Conservation (phyloP, 1,140 invertebrate species). For the Gryllus bimaculatus region DNA sequence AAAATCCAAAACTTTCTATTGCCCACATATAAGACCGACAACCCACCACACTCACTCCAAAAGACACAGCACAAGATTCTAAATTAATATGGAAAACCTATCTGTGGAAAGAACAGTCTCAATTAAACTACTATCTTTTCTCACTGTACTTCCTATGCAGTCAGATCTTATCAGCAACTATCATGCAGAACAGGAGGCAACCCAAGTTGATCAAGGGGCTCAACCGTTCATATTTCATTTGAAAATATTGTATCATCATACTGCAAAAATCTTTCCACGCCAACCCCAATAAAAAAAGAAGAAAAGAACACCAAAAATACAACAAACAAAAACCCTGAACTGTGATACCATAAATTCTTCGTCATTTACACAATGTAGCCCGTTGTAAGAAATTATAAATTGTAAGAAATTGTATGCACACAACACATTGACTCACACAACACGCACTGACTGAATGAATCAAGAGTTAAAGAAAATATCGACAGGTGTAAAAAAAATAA, state of each 20-base stretch:
- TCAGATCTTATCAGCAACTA: constrained; percentile 55
- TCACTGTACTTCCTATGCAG: constrained; percentile 6
- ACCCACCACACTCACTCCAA: too few relatives aligned
- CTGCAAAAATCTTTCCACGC: constrained; percentile 9
- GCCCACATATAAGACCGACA: too few relatives aligned
- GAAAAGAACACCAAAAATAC: too few relatives aligned
- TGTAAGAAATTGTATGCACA: background rate
- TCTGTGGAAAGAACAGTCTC: background rate
- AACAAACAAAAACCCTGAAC: background rate
- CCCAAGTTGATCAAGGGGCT: background rate
- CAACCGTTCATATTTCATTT: constrained; percentile 12
- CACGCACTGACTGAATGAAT: background rate
- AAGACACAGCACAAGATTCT: too few relatives aligned
- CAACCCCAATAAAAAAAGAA: background rate
- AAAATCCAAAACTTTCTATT: too few relatives aligned
- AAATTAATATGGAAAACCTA: too few relatives aligned
- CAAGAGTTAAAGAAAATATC: background rate
- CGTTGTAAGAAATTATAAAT: constrained; percentile 6
- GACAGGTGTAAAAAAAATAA: background rate
- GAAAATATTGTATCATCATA: constrained; percentile 16
- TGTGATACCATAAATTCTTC: background rate
- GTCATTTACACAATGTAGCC: background rate
- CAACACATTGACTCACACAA: background rate
- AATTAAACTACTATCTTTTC: background rate
- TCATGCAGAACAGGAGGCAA: constrained; percentile 25